A percentile compares a stretch with the other conserved stretches of the same genome.
phyloP scores from a whole-genome alignment of 30 jellyfish, hydroid and myxozoan species.

The Chrysaora quinquecirrha region DNA sequence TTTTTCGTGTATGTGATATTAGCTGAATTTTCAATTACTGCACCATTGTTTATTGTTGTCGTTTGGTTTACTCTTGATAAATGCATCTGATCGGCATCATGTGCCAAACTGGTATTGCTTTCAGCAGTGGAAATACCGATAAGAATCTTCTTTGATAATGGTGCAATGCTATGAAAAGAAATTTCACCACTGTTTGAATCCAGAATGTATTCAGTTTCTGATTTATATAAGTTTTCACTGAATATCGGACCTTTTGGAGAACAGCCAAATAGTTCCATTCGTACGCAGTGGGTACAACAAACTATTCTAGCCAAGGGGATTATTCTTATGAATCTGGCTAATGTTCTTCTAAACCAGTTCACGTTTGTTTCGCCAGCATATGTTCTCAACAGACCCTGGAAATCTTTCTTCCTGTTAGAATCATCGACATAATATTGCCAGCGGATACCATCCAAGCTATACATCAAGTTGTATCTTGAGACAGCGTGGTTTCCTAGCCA shows the following conservation, averaged over 20 bases:
- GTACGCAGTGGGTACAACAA: background rate
- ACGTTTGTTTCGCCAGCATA: background rate
- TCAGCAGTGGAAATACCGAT: slow-evolving; percentile 20
- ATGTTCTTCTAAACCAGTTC: slow-evolving; percentile 15
- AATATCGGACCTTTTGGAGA: background rate
- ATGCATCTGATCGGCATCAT: slow-evolving; percentile 1
- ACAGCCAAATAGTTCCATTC: slow-evolving; percentile 45
- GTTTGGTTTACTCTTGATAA: background rate
- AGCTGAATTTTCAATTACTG: background rate
- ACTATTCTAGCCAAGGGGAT: slow-evolving; percentile 1
- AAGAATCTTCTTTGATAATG: background rate
- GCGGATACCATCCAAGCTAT: slow-evolving; percentile 7
- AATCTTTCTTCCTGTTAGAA: background rate
- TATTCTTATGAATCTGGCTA: background rate
- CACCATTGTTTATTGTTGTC: background rate
- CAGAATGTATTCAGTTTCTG: background rate
- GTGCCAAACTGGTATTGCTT: background rate
- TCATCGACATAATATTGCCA: background rate
- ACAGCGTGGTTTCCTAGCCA: background rate
- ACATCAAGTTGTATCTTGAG: slow-evolving; percentile 3
- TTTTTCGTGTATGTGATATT: background rate
- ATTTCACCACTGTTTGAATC: background rate
- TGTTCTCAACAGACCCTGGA: background rate
- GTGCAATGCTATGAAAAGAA: background rate
- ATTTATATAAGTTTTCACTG: background rate